phyloP scores from a whole-genome alignment of 2,797 vertebrate genomes.

The Acanthopagrus latus region DNA sequence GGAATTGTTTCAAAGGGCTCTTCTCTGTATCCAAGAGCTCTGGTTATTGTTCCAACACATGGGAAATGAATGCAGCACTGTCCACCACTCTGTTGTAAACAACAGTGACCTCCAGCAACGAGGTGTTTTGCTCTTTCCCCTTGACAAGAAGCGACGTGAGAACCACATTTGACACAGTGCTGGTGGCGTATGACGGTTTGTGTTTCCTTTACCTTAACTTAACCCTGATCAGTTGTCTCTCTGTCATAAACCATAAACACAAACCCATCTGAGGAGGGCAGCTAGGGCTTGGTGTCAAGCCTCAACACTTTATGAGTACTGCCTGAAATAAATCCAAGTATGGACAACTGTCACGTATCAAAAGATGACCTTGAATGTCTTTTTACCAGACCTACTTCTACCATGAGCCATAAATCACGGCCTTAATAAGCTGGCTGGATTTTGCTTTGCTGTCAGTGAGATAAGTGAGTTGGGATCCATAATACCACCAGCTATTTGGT shows the following conservation, averaged over 20 bases:
- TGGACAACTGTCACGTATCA: neutral
- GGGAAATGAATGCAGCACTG: slow-evolving; percentile 40
- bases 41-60: slow-evolving; percentile 53
- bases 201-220: slow-evolving; percentile 18
- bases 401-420: too few species aligned
- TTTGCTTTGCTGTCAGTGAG: too few species aligned
- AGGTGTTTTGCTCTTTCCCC: slow-evolving; percentile 26
- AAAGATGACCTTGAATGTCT: neutral
- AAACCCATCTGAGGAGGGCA: neutral
- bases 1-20: slow-evolving; percentile 43
- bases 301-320: too few species aligned
- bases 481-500: too few species aligned
- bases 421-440: too few species aligned
- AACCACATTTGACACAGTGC: neutral
- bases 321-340: too few species aligned
- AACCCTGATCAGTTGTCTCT: neutral
- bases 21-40: slow-evolving; percentile 27
- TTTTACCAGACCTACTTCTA: too few species aligned
- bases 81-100: slow-evolving; percentile 54
- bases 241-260: neutral
- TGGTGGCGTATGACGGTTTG: neutral
- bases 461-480: too few species aligned
- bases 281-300: too few species aligned
- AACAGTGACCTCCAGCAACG: slow-evolving; percentile 25
- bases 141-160: neutral